A percentile compares a stretch with the other conserved stretches of the same genome.
phyloP scores from a whole-genome alignment of 2,888 invertebrate genomes.

The Drosophila antonietae region DNA sequence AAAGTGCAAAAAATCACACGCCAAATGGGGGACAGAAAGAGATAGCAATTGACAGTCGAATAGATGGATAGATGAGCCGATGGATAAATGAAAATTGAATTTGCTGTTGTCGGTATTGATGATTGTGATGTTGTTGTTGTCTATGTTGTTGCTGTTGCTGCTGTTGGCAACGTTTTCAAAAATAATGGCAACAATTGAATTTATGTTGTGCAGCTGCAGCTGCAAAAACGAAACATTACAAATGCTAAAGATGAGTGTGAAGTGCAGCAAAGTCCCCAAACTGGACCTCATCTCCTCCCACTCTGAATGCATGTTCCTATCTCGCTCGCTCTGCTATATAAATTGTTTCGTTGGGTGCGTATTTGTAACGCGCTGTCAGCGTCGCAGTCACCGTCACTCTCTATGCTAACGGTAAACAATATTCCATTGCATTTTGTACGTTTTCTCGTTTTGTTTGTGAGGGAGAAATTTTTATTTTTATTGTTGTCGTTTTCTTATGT shows the following conservation, averaged over 20 bases:
- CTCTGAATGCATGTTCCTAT: neutral
- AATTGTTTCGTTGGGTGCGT: constrained; percentile 26
- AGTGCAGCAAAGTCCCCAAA: constrained; percentile 29
- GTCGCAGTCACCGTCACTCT: neutral
- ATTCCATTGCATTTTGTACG: constrained; percentile 43
- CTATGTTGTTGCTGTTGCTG: too few relatives aligned
- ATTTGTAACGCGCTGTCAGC: constrained; percentile 24
- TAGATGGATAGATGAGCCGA: constrained; percentile 39
- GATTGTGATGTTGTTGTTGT: constrained; percentile 19
- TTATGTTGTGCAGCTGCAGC: constrained; percentile 52
- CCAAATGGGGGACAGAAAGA: constrained; percentile 13
- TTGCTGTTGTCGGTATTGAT: constrained; percentile 32
- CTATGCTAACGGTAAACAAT: constrained; percentile 49
- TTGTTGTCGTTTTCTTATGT: constrained; percentile 20
- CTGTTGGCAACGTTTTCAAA: constrained; percentile 52
- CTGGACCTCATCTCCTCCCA: neutral
- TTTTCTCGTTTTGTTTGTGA: constrained; percentile 33
- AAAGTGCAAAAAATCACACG: constrained; percentile 73
- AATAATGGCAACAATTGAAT: constrained; percentile 72
- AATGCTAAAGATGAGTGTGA: constrained; percentile 51
- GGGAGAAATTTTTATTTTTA: constrained; percentile 5
- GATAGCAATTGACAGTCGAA: constrained; percentile 20
- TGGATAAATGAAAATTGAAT: constrained; percentile 68
- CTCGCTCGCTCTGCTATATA: neutral
- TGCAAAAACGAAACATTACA: constrained; percentile 18